Conservation (phyloP, 2,797 vertebrate species). For the Muscicapa striata region DNA sequence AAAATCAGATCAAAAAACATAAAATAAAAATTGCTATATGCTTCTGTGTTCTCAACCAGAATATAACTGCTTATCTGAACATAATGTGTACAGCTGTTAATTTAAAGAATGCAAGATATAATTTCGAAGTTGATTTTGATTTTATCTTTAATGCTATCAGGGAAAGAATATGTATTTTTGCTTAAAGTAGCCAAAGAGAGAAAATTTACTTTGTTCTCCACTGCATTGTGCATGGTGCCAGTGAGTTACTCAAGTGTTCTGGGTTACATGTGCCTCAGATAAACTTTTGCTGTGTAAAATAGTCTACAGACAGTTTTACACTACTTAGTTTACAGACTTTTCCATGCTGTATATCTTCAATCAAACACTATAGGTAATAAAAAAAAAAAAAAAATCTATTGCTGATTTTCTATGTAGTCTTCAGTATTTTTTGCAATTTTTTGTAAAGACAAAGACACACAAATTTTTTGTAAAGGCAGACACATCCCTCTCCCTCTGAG, state of each 20-base stretch:
- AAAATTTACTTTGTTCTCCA: background rate
- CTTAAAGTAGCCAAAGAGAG: background rate
- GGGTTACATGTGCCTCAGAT: background rate
- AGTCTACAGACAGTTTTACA: background rate
- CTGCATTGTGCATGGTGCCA: background rate
- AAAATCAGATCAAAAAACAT: background rate
- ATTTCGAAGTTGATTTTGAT: background rate
- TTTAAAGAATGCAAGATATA: background rate
- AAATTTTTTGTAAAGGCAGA: background rate
- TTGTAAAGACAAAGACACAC: background rate
- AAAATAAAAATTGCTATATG: background rate
- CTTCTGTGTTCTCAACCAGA: background rate
- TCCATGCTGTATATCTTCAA: background rate
- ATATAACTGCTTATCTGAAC: background rate
- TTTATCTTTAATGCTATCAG: background rate
- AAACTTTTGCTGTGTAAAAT: background rate
- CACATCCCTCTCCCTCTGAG: accelerated
- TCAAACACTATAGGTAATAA: background rate
- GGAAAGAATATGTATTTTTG: background rate
- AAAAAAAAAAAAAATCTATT: background rate
- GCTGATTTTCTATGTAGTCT: background rate
- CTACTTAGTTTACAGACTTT: background rate
- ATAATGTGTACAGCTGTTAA: background rate
- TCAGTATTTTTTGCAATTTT: background rate
- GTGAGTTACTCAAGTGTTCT: background rate